phyloP scores from a whole-genome alignment of 2,113 vertebrate genomes.

The Perccottus glenii region DNA sequence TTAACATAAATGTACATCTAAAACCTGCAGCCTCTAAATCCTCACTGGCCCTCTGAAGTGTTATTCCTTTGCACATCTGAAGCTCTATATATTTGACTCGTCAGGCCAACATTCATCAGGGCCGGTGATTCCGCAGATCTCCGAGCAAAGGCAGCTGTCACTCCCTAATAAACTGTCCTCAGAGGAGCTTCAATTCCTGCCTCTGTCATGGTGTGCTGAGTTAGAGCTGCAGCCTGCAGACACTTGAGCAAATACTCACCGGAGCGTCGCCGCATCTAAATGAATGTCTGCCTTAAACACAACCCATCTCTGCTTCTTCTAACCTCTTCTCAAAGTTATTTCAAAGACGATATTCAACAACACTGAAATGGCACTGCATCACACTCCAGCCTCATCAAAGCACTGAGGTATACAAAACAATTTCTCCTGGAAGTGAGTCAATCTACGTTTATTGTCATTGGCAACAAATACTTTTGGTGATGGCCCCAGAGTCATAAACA shows the following conservation, averaged over 20 bases:
- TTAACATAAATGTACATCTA: too few relatives aligned
- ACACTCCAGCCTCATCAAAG: too few relatives aligned
- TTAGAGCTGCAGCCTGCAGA: slow-evolving; percentile 35
- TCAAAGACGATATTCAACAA: neutral
- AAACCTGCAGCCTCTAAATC: too few relatives aligned
- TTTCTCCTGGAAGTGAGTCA: too few relatives aligned
- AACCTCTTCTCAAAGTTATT: slow-evolving; percentile 1
- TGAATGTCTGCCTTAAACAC: slow-evolving; percentile 32
- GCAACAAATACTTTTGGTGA: slow-evolving; percentile 21
- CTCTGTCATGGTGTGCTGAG: slow-evolving; percentile 51
- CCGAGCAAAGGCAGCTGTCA: slow-evolving; percentile 2
- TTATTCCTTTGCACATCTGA: neutral
- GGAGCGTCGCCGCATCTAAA: slow-evolving; percentile 22
- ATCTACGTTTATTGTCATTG: slow-evolving; percentile 8
- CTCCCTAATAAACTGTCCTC: slow-evolving; percentile 6
- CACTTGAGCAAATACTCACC: slow-evolving; percentile 36
- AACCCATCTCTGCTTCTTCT: slow-evolving; percentile 7
- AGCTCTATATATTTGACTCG: neutral
- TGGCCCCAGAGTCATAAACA: too few relatives aligned
- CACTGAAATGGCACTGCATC: neutral
- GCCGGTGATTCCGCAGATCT: neutral
- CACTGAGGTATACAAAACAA: too few relatives aligned
- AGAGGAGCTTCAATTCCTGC: slow-evolving; percentile 32
- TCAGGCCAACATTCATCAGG: neutral
- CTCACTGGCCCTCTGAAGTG: neutral